These are phyloP conservation scores for Setophaga petechia DNA, from an alignment of 2,113 vertebrate species.

Conservation along the genomic window DNA sequence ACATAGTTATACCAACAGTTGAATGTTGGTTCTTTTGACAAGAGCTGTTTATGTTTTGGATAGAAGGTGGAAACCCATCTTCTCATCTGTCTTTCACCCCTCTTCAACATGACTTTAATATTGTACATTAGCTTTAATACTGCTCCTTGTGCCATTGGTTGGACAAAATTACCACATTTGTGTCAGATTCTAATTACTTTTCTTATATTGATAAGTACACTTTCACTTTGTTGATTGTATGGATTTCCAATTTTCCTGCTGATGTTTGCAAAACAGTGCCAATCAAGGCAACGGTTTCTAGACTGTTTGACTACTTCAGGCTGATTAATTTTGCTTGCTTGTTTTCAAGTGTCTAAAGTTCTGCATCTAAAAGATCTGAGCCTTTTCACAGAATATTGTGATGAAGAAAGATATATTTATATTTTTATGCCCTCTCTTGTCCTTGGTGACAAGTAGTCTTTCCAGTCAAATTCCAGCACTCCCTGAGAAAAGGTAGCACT, in stretches of 20 bases:
- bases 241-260: background rate
- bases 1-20: background rate
- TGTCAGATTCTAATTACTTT: background rate
- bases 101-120: background rate
- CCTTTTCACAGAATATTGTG: background rate
- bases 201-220: background rate
- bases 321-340: background rate
- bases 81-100: background rate
- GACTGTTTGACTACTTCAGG: background rate
- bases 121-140: background rate
- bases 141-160: background rate
- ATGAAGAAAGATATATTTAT: background rate
- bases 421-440: background rate
- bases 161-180: background rate
- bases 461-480: background rate
- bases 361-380: background rate
- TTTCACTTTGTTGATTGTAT: background rate
- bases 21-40: background rate
- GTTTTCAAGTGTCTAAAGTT: background rate
- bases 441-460: background rate
- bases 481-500: background rate
- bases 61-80: background rate
- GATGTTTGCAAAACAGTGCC: background rate
- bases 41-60: background rate
- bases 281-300: background rate